Evolutionary conservation across 2,888 invertebrate species (phyloP), one percentile per base, ranked within the genome.

Genomic region (Brenthis ino): DNA sequence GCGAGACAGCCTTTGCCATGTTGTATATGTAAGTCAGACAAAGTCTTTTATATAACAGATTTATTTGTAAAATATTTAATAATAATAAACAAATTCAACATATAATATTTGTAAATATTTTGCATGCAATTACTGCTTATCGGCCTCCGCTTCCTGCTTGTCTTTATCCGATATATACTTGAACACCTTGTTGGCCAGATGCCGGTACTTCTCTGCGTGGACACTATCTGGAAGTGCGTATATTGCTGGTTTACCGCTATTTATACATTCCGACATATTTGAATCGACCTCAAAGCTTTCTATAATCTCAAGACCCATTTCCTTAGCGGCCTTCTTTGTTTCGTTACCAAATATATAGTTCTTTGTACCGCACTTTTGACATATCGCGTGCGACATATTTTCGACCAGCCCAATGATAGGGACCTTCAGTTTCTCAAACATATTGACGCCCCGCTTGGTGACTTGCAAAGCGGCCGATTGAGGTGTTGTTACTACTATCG

Each of bases 401-500:
- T 98, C 97, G 0, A 98, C 95, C 70, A 98, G 84, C n/a, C 99
- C 99, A 58, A 97, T 93, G 54, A 98, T 94, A 0, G 97, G 97
- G 8, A 98, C 95, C 72, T 95, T 94, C 2, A 98, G 93, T 83
- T 96, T 98, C 71, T 95, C 94, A 80, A 98, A 97, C 98, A 99
- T 98, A 77, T 95, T 95, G 0, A 96, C 96, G 13, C 98, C 98
- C 77, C 97, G 94, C 77, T 95, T 94, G 0, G 98, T 97, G 33
- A 99, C 98, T 82, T 98, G 95, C 6, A 98, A 83, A 0, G 99
- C 96, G 2, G 98, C 96, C 65, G 95, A 95, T 85, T 99, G 99
- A 0, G 99, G 98, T 0, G 98, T 99, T 11, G 98, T 98, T 0
- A 99, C 97, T 60, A 99, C 91, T n/a, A 99, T 82, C 5, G 96